Base-by-base conservation (phyloP, 2,113 vertebrate genomes). In the Laticauda laticaudata region DNA sequence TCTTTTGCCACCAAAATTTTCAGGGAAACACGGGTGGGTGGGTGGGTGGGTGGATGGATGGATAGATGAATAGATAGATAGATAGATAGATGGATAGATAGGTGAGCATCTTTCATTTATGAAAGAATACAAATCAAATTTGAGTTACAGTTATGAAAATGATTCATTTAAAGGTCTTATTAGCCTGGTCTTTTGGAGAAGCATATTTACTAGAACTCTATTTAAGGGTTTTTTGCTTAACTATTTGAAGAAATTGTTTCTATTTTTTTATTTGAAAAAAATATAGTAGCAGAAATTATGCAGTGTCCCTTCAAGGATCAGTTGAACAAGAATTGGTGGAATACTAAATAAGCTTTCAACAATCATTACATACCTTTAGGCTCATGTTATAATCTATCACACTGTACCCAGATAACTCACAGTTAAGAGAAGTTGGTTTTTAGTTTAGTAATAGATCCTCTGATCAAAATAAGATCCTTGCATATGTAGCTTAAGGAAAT, bases 321-420 rank as follows among this genome's bases (percentile, higher is more conserved):
- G 90, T 94, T 94, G 86, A 93, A 55, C n/a, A 93, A 91, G 94
- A 94, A 86, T 88, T 64, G 93, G 12, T 75, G 20, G 88, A 94
- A 92, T 95, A 26, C 0, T 2, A 90, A 95, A 61, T 5, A 59
- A 90, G 12, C 1, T 53, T 18, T 53, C 90, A 10, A 92, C 54
- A 24, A 87, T 7, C 29, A 48, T 94, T 96, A n/a, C 20, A 51
- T 3, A 93, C 26, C 29, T 55, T 34, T 11, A 92, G 43, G 10
- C 88, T 95, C 89, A 75, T 24, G 90, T 56, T 92, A 90, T 92
- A 92, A 88, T 93, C 54, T 95, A 29, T 92, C 21, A 51, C 89
- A 75, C 14, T 61, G 18, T 23, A 51, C 55, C 43, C n/a, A 45
- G 92, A 24, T 54, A 88, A 3, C 55, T 87, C 86, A 8, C 29